Conservation (phyloP, 2,888 invertebrate genomes). For the Drosophila anceps region DNA sequence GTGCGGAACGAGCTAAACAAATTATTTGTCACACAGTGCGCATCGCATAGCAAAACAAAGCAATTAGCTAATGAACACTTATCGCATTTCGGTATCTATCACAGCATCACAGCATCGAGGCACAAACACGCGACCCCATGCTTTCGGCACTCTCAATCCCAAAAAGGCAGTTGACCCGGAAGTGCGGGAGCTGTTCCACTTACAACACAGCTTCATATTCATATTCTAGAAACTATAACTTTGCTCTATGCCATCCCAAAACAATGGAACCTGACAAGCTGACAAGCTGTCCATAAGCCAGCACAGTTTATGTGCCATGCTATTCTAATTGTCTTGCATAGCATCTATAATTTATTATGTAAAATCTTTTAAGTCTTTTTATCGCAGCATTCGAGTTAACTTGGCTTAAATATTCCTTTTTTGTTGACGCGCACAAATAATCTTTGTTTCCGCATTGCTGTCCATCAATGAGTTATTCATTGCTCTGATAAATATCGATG, state of each 20-base stretch:
- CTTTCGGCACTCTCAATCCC: slow-evolving; percentile 24
- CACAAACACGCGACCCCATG: slow-evolving; percentile 30
- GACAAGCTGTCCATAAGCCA: slow-evolving; percentile 5
- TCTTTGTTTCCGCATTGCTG: slow-evolving; percentile 2
- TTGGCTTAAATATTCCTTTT: not conserved
- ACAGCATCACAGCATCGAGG: slow-evolving; percentile 7
- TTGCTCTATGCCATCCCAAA: not conserved
- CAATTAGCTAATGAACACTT: slow-evolving; percentile 70
- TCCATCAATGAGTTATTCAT: slow-evolving; percentile 3
- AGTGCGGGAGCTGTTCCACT: slow-evolving; percentile 42
- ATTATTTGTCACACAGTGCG: slow-evolving; percentile 68
- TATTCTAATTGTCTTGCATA: slow-evolving; percentile 4
- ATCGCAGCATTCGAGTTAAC: not conserved
- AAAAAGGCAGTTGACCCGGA: slow-evolving; percentile 52
- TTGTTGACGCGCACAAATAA: slow-evolving; percentile 1
- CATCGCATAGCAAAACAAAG: slow-evolving; percentile 54
- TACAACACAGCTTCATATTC: slow-evolving; percentile 20
- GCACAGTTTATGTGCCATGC: slow-evolving; percentile 5
- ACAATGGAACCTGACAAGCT: slow-evolving; percentile 12
- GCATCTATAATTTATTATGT: slow-evolving; percentile 17
- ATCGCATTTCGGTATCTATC: slow-evolving; percentile 14
- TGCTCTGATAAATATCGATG: not conserved
- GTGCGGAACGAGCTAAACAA: slow-evolving; percentile 23
- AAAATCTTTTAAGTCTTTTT: not conserved
- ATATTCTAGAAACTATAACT: not conserved